phyloP scores from a whole-genome alignment of 2,888 invertebrate genomes.

The Tetrapedia diversipes region DNA sequence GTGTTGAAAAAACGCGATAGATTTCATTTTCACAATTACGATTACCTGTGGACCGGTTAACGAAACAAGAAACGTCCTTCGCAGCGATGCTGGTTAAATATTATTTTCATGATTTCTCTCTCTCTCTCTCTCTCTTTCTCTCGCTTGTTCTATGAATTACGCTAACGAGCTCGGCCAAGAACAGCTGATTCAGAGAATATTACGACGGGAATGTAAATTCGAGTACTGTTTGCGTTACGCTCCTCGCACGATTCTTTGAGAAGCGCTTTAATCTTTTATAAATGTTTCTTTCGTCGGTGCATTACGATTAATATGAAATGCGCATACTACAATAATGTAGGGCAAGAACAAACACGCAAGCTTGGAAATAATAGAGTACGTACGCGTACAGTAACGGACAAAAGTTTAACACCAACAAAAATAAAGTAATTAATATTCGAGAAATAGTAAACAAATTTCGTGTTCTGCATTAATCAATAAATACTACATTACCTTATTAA shows the following conservation, averaged over 20 bases:
- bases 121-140: too few relatives aligned
- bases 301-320: background rate
- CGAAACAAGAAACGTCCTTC: slow-evolving; percentile 28
- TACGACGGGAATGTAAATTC: slow-evolving; percentile 7
- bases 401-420: too few relatives aligned
- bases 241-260: slow-evolving; percentile 3
- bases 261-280: background rate
- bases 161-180: slow-evolving; percentile 38
- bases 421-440: too few relatives aligned
- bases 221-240: background rate
- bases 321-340: too few relatives aligned
- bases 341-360: too few relatives aligned
- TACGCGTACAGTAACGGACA: too few relatives aligned
- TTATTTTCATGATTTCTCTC: slow-evolving; percentile 43
- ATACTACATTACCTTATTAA: too few relatives aligned
- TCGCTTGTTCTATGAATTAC: too few relatives aligned
- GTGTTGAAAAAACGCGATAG: background rate
- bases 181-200: slow-evolving; percentile 31
- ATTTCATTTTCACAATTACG: slow-evolving; percentile 14
- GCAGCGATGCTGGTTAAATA: slow-evolving; percentile 38
- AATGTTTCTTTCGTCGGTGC: background rate
- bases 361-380: too few relatives aligned
- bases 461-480: too few relatives aligned
- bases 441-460: too few relatives aligned
- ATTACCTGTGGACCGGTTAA: slow-evolving; percentile 28